Conservation (phyloP, 1,140 invertebrate species). For the Pogonomyrmex californicus region DNA sequence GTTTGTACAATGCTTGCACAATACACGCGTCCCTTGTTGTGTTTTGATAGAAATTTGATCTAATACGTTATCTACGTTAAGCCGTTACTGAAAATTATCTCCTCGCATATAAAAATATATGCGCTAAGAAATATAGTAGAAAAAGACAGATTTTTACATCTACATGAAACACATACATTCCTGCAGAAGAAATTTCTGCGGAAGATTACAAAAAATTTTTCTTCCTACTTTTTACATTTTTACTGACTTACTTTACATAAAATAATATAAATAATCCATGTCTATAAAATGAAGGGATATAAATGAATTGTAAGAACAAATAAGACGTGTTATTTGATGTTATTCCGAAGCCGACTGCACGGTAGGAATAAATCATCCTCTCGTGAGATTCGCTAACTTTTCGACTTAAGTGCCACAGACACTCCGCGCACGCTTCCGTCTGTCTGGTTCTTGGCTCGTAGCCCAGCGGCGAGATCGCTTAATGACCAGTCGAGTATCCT, state of each 20-base stretch:
- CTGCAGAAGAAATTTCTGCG: background rate
- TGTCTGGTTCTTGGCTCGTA: conserved; percentile 30
- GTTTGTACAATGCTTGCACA: conserved; percentile 1
- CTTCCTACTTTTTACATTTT: background rate
- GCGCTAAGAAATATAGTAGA: background rate
- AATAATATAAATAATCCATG: background rate
- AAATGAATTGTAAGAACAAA: too few species aligned
- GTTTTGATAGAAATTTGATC: background rate
- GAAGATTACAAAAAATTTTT: background rate
- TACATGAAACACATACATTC: background rate
- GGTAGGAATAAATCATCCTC: background rate
- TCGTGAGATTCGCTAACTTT: background rate
- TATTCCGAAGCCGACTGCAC: background rate
- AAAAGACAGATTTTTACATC: background rate
- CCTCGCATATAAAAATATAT: background rate
- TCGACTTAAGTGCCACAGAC: background rate
- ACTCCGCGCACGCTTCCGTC: conserved; percentile 27
- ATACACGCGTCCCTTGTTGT: background rate
- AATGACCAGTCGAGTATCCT: conserved; percentile 47
- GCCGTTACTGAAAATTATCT: background rate
- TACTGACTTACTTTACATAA: background rate
- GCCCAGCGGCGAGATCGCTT: conserved; percentile 57
- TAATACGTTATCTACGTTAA: background rate
- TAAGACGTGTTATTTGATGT: background rate
- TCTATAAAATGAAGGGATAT: too few species aligned